These are phyloP conservation scores for Glossophaga mutica DNA, from an alignment of 2,797 vertebrate species.

Conservation along the genomic window DNA sequence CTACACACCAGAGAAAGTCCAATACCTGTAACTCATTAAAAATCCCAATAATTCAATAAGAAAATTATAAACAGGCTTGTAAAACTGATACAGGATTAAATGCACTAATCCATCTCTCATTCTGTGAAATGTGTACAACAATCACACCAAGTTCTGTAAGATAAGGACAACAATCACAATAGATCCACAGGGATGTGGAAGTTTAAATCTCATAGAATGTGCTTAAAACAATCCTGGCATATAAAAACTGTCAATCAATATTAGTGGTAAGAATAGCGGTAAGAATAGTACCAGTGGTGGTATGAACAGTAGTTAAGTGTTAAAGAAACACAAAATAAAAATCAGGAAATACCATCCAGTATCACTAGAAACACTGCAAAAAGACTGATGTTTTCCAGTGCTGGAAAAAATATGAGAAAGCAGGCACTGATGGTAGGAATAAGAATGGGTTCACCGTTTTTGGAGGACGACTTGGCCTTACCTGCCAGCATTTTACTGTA, in stretches of 20 bases:
- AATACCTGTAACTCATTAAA: not conserved
- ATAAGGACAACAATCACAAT: not conserved
- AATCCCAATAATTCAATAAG: not conserved
- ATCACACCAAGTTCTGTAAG: not conserved
- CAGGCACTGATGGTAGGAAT: not conserved
- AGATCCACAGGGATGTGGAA: not conserved
- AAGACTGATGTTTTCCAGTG: not conserved
- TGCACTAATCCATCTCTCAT: not conserved
- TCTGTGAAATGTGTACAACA: not conserved
- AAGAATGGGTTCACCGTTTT: not conserved
- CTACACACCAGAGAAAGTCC: not conserved
- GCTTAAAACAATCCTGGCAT: not conserved
- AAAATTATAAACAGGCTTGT: not conserved
- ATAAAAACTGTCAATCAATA: not conserved
- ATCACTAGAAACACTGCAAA: not conserved
- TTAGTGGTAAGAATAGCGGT: too few relatives aligned
- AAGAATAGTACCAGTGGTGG: not conserved
- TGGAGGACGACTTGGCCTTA: not conserved
- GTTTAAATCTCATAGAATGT: not conserved
- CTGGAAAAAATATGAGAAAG: not conserved
- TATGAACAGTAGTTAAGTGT: not conserved
- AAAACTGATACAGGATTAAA: not conserved
- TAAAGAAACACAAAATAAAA: not conserved
- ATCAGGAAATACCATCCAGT: not conserved
- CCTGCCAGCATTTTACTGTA: not conserved